Evolutionary conservation across 1,140 invertebrate genomes (phyloP), one percentile per base, ranked within the genome.

Genomic region (Drosophila yakuba): DNA sequence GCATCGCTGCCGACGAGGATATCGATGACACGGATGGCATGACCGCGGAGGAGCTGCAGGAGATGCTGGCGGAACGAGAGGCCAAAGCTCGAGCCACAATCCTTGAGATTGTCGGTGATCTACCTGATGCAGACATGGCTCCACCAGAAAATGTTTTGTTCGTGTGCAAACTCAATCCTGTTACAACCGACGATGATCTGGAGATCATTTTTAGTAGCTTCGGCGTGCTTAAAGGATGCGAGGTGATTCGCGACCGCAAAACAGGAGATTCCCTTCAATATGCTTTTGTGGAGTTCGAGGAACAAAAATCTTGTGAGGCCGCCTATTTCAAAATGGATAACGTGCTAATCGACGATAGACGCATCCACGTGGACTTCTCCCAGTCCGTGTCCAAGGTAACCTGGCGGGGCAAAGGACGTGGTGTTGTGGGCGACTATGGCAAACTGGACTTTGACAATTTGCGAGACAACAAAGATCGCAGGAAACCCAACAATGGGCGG

Each of bases 271-370:
- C 98, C 0, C 93, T 99, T 52, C 99, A 99, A 90, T 99, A 99
- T 93, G 99, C 98, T 3, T 99, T 99, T 92, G 97, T 99, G 78
- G 99, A 99, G 93, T 99, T 99, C 94, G 97, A 97, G 68, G 96
- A 98, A 72, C 95, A 96, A 79, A 96, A 99, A 92, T 95, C 98
- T 10, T 99, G 99, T 94, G 99, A 99, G 94, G 96, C 97, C 78
- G 99, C 99, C 3, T 99, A 98, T 93, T 99, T 99, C 82, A 99
- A 99, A 94, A 99, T 99, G 99, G 98, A 99, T 90, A 99, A 99
- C 94, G 98, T 99, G 0, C 93, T 99, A 0, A 99, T 99, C 82
- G 99, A 99, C 93, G 99, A 99, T 91, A 93, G 99, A 48, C 94
- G 99, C 80, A 99, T 99, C 80, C 99, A 99, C 93, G 99, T 99